Evolutionary conservation across 2,888 invertebrate genomes (phyloP).

Genomic region (Crioceris asparagi): DNA sequence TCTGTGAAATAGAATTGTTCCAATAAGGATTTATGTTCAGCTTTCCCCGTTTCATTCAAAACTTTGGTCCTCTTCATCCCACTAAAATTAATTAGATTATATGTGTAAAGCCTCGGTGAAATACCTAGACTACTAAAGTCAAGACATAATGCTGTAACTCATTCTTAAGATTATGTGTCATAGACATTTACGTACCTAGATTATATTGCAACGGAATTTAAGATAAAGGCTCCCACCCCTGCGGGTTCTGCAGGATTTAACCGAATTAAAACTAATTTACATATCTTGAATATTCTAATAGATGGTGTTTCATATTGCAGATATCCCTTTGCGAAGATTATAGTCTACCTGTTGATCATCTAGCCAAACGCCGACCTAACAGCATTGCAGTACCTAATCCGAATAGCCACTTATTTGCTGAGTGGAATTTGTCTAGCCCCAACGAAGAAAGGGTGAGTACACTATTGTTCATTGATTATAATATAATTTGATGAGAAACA

Average conservation of each 20-base stretch:
- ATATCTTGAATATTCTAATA: constrained; percentile 13
- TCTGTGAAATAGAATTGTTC: too few relatives aligned
- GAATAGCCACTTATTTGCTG: constrained; percentile 40
- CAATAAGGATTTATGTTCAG: too few relatives aligned
- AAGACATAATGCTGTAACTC: constrained; percentile 26
- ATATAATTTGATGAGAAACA: too few relatives aligned
- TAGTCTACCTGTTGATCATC: constrained; percentile 75
- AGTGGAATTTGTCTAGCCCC: constrained; percentile 47
- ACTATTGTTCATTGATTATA: too few relatives aligned
- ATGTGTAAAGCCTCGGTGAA: too few relatives aligned
- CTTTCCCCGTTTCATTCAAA: too few relatives aligned
- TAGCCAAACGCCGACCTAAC: constrained; percentile 57
- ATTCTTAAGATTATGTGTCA: constrained; percentile 24
- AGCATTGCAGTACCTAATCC: constrained; percentile 44
- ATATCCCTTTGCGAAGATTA: constrained; percentile 80
- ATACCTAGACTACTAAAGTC: constrained; percentile 21
- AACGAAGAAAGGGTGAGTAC: constrained; percentile 43
- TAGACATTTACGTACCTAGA: too few relatives aligned
- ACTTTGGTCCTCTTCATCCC: background rate
- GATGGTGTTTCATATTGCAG: constrained; percentile 45
- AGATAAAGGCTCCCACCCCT: too few relatives aligned
- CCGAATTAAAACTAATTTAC: constrained; percentile 14
- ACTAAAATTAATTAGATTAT: background rate
- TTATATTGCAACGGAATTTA: too few relatives aligned
- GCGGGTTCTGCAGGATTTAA: too few relatives aligned